Evolutionary conservation across 2,888 invertebrate species (phyloP), one percentile per base, ranked within the genome.

Genomic region (Cactoblastis cactorum): DNA sequence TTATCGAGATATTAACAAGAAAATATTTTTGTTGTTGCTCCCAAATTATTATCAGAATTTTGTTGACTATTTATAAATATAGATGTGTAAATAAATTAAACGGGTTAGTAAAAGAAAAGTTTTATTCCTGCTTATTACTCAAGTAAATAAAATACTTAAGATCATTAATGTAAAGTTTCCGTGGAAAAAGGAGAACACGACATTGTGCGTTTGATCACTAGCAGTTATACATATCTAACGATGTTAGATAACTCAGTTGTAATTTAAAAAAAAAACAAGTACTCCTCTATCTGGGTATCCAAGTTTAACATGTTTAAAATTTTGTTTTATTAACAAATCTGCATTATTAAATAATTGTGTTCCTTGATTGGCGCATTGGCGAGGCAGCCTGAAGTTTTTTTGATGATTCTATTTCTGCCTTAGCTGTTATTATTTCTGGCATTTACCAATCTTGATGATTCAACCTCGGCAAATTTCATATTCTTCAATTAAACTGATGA

Each of bases 191-290:
- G 97, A 79, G 97, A 95, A 12, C n/a, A 97, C 93, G 61, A 97
- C 95, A 0, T 97, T 97, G 0, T 96, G 97, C 67, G 97, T 97
- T 79, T 95, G 95, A 74, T 97, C 96, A 0, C 95, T 94, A 0
- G 96, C 94, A 66, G 97, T 96, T n/a, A n/a, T n/a, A n/a, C 67
- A 93, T 93, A 83, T 92, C 96, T 54, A 97, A 81, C 0, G 97
- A 96, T 90, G 97, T 97, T 56, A 96, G 83, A 78, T 95, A 95
- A 39, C 95, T 91, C 50, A 95, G 73, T 94, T 95, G 79, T 53
- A 77, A 77, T 33, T 22, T 48, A n/a, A n/a, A n/a, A n/a, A n/a
- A n/a, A n/a, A n/a, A n/a, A n/a, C 4, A 11, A 24, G 8, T 24
- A 24, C 24, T 24, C 3, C 8, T 32, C 32, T n/a, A n/a, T n/a